These are phyloP conservation scores for Dolichotis patagonum DNA, from an alignment of 2,113 vertebrate genomes.

Conservation along the genomic window DNA sequence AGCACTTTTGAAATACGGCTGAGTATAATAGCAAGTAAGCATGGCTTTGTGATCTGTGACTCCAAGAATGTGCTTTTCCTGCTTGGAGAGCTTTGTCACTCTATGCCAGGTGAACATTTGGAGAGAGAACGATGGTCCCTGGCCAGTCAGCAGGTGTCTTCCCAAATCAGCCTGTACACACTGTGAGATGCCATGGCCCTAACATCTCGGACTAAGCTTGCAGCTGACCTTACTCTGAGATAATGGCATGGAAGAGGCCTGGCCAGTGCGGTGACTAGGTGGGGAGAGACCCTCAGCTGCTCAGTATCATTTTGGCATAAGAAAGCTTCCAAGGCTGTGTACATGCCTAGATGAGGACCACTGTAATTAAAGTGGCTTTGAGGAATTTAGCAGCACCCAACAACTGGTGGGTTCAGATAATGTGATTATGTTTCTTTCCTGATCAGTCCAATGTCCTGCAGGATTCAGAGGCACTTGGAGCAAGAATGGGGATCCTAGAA, in stretches of 20 bases:
- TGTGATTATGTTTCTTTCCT: background rate
- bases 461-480: background rate
- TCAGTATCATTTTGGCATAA: background rate
- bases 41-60: background rate
- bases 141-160: background rate
- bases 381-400: background rate
- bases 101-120: background rate
- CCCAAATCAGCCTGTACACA: background rate
- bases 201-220: background rate
- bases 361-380: background rate
- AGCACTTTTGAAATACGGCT: background rate
- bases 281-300: background rate
- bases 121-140: background rate
- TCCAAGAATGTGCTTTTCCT: background rate
- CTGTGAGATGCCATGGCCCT: background rate
- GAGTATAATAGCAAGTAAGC: background rate
- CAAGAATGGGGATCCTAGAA: background rate
- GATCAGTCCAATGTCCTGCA: background rate
- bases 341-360: background rate
- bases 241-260: background rate
- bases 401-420: background rate
- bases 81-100: background rate
- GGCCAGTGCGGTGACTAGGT: background rate
- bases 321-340: background rate
- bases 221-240: background rate